Percentiles rank a stretch among this genome's conserved stretches.
Evolutionary conservation across 2,113 vertebrate species (phyloP).

Genomic region (Galbula dea): DNA sequence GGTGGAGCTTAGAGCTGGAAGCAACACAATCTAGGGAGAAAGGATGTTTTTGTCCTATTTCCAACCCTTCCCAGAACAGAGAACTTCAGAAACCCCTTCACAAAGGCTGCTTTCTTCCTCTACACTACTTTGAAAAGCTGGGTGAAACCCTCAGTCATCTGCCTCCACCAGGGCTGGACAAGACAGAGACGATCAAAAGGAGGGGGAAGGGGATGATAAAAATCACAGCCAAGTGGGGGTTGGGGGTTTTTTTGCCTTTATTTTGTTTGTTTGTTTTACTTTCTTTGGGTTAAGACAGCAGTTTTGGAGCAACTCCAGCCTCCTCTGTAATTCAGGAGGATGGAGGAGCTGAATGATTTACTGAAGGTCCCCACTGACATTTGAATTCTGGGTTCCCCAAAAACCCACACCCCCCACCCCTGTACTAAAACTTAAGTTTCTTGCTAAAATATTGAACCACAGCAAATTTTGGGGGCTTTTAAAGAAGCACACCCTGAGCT

Average conservation of each 20-base stretch:
- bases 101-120: constrained; percentile 51
- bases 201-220: neutral
- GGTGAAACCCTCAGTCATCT: constrained; percentile 17
- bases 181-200: constrained; percentile 25
- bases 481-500: neutral
- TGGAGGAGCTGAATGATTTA: neutral
- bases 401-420: too few species aligned
- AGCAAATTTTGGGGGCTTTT: neutral
- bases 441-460: neutral
- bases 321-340: neutral
- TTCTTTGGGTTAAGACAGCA: neutral
- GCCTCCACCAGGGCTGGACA: neutral
- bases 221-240: neutral
- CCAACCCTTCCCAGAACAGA: constrained; percentile 46
- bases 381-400: neutral
- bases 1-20: constrained; percentile 46
- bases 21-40: constrained; percentile 12
- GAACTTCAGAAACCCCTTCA: constrained; percentile 22
- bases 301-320: neutral
- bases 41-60: constrained; percentile 57
- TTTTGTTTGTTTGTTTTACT: neutral
- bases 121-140: neutral
- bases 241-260: neutral
- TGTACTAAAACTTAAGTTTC: neutral
- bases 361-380: neutral